Conservation (phyloP, 1,140 invertebrate species). For the Platorchestia sp. region DNA sequence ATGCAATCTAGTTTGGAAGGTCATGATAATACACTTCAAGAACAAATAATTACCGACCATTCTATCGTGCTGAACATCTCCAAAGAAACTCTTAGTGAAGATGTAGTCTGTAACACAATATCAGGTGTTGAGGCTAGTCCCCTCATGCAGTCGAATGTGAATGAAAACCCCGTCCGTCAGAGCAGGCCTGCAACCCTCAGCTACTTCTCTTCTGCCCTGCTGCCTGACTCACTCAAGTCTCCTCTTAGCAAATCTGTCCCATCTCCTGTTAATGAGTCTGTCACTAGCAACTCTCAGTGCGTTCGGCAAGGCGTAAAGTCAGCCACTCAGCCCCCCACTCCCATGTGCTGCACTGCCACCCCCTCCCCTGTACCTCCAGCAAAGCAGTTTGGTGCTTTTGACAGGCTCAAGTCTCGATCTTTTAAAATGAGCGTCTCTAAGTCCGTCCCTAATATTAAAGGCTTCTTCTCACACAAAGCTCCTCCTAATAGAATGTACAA, state of each 20-base stretch:
- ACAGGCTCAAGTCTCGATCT: neutral
- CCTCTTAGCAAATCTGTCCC: neutral
- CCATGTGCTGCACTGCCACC: neutral
- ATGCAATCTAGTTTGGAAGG: neutral
- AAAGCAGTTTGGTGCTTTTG: constrained; percentile 7
- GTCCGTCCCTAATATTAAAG: constrained; percentile 58
- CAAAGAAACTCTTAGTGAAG: neutral
- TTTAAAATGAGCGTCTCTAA: constrained; percentile 49
- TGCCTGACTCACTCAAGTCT: neutral
- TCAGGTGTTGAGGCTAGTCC: neutral
- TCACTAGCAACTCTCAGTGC: neutral
- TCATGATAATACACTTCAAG: neutral
- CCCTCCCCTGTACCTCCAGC: constrained; percentile 17
- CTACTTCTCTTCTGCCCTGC: constrained; percentile 12
- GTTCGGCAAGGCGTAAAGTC: neutral
- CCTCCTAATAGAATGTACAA: neutral
- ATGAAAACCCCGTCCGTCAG: neutral
- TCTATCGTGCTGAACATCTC: neutral
- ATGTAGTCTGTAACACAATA: neutral
- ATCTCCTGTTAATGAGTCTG: neutral
- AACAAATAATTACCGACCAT: neutral
- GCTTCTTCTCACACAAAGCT: constrained; percentile 47
- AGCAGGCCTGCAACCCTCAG: neutral
- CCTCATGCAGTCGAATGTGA: neutral
- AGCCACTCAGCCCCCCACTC: neutral